Base-by-base conservation (phyloP, 1,140 invertebrate genomes). In the Parasteatoda tepidariorum region DNA sequence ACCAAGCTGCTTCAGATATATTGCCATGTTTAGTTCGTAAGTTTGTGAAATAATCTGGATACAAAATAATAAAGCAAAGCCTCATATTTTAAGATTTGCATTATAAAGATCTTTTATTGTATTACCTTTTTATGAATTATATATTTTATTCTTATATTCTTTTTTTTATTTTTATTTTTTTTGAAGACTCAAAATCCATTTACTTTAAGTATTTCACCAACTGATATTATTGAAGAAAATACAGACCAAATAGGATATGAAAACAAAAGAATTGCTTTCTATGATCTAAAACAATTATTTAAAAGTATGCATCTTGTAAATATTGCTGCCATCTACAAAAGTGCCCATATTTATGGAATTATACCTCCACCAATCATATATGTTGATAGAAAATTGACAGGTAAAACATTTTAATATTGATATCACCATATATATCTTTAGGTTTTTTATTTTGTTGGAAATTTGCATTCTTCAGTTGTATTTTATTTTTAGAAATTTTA, bases 311-410 rank as follows among this genome's bases (percentile, higher is more conserved):
- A 68, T 83, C 87, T 86, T 85, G 92, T 96, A 73, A 96, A 94
- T 88, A 91, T 96, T 79, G 92, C 91, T 71, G 90, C 91, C 34
- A 86, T 88, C 13, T 91, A 92, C 85, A 87, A 86, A 18, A 86
- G 88, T 86, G 71, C 86, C 86, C 86, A 89, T 88, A 87, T 88
- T 89, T 89, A 90, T 86, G 85, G 88, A 90, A 89, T 93, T 26
- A 90, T 89, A 66, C 90, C 90, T 81, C 92, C 93, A 83, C 94
- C 96, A 1, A 89, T 92, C 18, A 83, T 98, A 1, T 92, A 93
- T 88, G 94, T 93, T 3, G 94, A 94, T 88, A 92, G 95, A 87
- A 97, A 94, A 89, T 91, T 97, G 3, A 91, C 94, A 76, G 95
- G 95, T 89, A 88, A 55, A 24, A n/a, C 7, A 22, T n/a, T 59